phyloP scores from a whole-genome alignment of 1,140 invertebrate genomes.

The Chrysomallon squamiferum region DNA sequence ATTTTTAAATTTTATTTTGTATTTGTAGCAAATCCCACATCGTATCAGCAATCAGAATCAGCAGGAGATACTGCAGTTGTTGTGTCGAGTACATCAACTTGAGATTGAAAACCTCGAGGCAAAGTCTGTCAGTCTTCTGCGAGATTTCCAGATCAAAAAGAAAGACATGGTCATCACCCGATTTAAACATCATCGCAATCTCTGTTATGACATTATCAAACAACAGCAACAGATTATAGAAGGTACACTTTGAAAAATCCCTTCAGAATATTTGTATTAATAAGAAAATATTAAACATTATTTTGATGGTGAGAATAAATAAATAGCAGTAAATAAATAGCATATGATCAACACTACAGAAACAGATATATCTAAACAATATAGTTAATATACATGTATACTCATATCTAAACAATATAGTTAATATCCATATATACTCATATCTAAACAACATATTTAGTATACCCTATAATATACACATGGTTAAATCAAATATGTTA shows the following conservation, averaged over 20 bases:
- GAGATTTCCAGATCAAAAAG: slow-evolving; percentile 83
- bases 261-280: background rate
- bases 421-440: too few species aligned
- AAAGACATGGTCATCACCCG: slow-evolving; percentile 82
- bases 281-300: background rate
- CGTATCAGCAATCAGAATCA: slow-evolving; percentile 85
- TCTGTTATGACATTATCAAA: slow-evolving; percentile 91
- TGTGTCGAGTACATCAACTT: slow-evolving; percentile 86
- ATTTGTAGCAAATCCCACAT: slow-evolving; percentile 77
- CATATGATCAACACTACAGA: background rate
- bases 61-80: slow-evolving; percentile 80
- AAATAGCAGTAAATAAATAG: background rate
- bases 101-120: slow-evolving; percentile 91
- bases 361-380: background rate
- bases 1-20: too few species aligned
- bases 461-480: too few species aligned
- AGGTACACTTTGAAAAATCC: slow-evolving; percentile 70
- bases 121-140: slow-evolving; percentile 82
- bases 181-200: slow-evolving; percentile 81
- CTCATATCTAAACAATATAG: too few species aligned
- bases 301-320: background rate
- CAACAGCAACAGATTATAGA: slow-evolving; percentile 85
- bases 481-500: too few species aligned
- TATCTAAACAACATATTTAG: too few species aligned
- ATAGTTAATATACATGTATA: too few species aligned